A percentile compares a stretch with the other conserved stretches of the same genome.
Conservation (phyloP, 1,140 invertebrate genomes). For the Camponotus floridanus region DNA sequence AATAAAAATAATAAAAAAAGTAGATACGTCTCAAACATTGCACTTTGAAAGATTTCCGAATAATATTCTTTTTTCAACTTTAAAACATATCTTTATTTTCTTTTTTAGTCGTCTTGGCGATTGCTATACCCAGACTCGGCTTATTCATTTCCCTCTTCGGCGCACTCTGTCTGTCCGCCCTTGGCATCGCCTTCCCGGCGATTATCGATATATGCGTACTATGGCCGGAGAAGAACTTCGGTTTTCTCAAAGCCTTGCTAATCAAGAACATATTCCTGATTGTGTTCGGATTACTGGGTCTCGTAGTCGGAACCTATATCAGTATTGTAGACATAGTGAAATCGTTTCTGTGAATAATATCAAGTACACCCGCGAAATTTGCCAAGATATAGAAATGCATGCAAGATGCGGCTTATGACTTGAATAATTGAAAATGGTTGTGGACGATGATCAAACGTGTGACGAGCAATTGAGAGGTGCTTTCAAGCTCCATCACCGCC, state of each 20-base stretch:
- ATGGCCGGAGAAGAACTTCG: slow-evolving; percentile 85
- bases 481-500: slow-evolving; percentile 27
- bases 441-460: background rate
- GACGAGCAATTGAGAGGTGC: background rate
- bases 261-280: slow-evolving; percentile 88
- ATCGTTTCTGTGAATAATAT: slow-evolving; percentile 71
- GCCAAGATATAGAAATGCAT: background rate
- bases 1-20: background rate
- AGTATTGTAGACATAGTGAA: slow-evolving; percentile 88
- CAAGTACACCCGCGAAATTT: background rate
- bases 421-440: background rate
- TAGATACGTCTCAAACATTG: background rate
- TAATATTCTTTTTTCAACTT: slow-evolving; percentile 10
- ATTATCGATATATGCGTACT: slow-evolving; percentile 91
- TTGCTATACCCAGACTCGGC: slow-evolving; percentile 91
- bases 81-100: slow-evolving; percentile 73
- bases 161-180: slow-evolving; percentile 92
- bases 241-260: slow-evolving; percentile 84
- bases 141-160: slow-evolving; percentile 95
- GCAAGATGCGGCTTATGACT: background rate
- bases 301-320: slow-evolving; percentile 90
- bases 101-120: slow-evolving; percentile 90
- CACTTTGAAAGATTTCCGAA: slow-evolving; percentile 50
- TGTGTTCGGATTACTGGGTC: slow-evolving; percentile 89
- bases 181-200: slow-evolving; percentile 94